Evolutionary conservation across 2,797 vertebrate genomes (phyloP).

Genomic region (Xenops minutus): DNA sequence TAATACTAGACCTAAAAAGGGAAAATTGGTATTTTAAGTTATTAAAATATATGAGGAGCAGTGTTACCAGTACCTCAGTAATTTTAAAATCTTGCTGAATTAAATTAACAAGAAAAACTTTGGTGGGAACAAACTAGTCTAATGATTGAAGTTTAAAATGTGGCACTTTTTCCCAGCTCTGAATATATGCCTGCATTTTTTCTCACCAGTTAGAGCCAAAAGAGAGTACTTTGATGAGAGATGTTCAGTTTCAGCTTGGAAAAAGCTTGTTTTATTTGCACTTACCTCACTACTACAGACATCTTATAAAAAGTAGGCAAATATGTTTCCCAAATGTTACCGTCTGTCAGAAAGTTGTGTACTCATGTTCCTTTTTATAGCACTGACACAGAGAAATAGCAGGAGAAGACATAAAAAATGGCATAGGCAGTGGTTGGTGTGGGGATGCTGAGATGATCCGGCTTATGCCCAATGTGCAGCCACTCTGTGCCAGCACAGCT

Average conservation of each 20-base stretch:
- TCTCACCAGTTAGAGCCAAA: neutral
- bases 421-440: neutral
- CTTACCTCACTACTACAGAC: neutral
- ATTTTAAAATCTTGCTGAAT: neutral
- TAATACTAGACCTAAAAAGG: neutral
- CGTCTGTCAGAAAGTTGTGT: neutral
- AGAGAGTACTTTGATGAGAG: neutral
- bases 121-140: neutral
- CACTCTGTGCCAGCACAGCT: neutral
- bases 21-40: neutral
- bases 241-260: neutral
- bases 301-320: neutral
- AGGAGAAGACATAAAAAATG: neutral
- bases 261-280: neutral
- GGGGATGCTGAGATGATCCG: fast-evolving
- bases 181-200: neutral
- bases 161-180: neutral
- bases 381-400: neutral
- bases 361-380: neutral
- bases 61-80: neutral
- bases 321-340: neutral
- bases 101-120: neutral
- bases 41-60: neutral
- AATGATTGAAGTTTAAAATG: neutral
- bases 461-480: neutral